Percentiles rank a stretch among this genome's conserved stretches.
These are phyloP conservation scores for Cyphomyrus plagiostoma DNA, from an alignment of 2,113 vertebrate genomes.

Conservation along the genomic window DNA sequence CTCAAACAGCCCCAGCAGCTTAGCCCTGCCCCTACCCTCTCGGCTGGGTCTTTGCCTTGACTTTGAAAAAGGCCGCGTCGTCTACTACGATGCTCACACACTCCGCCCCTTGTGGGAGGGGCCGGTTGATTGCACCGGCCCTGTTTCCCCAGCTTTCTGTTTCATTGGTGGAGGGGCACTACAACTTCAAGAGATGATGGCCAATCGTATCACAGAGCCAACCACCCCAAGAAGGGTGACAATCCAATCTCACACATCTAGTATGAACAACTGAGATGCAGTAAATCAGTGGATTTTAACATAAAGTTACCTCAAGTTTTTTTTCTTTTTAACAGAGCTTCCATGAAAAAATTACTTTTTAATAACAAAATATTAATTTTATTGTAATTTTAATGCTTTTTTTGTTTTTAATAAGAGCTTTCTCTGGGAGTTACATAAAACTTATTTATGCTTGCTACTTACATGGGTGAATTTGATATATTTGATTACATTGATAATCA, in stretches of 20 bases:
- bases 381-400: background rate
- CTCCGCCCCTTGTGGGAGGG: slow-evolving; percentile 82
- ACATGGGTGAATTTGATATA: background rate
- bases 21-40: slow-evolving; percentile 77
- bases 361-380: background rate
- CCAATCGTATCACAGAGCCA: slow-evolving; percentile 65
- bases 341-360: background rate
- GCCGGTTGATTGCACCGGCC: slow-evolving; percentile 81
- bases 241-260: slow-evolving; percentile 59
- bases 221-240: slow-evolving; percentile 75
- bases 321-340: background rate
- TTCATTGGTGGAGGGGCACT: slow-evolving; percentile 91
- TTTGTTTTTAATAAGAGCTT: too few species aligned
- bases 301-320: slow-evolving; percentile 22
- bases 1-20: slow-evolving; percentile 37
- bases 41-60: slow-evolving; percentile 90
- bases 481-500: background rate
- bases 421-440: too few species aligned
- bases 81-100: slow-evolving; percentile 87
- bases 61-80: slow-evolving; percentile 80
- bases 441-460: background rate
- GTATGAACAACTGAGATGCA: slow-evolving; percentile 44
- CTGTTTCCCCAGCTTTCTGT: slow-evolving; percentile 88
- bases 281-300: slow-evolving; percentile 8
- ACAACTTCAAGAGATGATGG: slow-evolving; percentile 87